phyloP scores from a whole-genome alignment of 2,113 vertebrate species.

The Stegostoma tigrinum region DNA sequence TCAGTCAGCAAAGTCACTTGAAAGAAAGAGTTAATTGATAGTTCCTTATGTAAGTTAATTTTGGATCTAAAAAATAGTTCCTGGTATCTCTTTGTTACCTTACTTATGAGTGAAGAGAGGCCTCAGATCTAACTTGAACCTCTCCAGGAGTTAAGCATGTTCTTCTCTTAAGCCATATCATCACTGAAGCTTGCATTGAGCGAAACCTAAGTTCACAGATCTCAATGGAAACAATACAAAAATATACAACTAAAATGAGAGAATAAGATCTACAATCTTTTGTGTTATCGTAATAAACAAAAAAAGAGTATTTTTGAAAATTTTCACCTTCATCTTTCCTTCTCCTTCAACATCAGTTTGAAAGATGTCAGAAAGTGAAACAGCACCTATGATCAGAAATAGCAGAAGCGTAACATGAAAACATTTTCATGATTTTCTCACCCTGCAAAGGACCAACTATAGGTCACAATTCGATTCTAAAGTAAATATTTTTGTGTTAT shows the following conservation, averaged over 20 bases:
- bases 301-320: neutral
- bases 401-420: neutral
- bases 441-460: neutral
- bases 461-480: neutral
- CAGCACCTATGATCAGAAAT: neutral
- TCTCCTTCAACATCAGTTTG: neutral
- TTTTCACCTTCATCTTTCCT: neutral
- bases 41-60: neutral
- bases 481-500: neutral
- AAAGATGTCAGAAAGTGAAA: neutral
- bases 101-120: neutral
- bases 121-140: neutral
- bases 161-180: neutral
- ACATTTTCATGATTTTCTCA: neutral
- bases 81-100: neutral
- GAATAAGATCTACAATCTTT: neutral
- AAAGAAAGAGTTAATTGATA: neutral
- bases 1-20: neutral
- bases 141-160: neutral
- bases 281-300: neutral
- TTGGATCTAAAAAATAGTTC: neutral
- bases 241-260: constrained; percentile 1
- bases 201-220: neutral
- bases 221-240: neutral
- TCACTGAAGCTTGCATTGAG: neutral